Base-by-base conservation (phyloP, 2,113 vertebrate genomes). In the Leucosticte australis region DNA sequence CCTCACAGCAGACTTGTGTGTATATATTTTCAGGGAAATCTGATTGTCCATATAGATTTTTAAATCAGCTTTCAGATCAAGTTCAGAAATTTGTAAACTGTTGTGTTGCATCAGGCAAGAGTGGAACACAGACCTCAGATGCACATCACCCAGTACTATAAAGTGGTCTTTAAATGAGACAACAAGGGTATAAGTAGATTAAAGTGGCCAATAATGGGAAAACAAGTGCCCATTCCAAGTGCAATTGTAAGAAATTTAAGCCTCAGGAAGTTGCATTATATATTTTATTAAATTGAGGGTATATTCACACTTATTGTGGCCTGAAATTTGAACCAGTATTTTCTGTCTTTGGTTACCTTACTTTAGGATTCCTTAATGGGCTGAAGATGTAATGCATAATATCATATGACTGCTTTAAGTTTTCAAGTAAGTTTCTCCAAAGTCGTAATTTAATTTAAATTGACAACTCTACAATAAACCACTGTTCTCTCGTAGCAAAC, bases 261-360 rank as follows among this genome's bases (percentile, higher is more conserved):
- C 98, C 98, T 98, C 98, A 98, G 98, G 98, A 99, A 99, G 98
- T 98, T 98, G 98, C 98, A 98, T 99, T 99, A 99, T 98, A 98
- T 97, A 97, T 98, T 98, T 99, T 98, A 99, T 99, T 99, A 98
- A 99, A 99, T 99, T 99, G 99, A 98, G 98, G 97, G 98, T 98
- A 98, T 99, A 99, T 99, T 99, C 99, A 98, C 98, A 98, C 98
- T 98, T 98, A 98, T 86, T 98, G 97, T 98, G 98, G 98, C 96
- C 98, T 98, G 99, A 99, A 99, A 99, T 98, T 96, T 97, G 97
- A 99, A 98, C 98, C 98, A 98, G 96, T 99, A 98, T 99, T 99
- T 99, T 99, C 98, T 98, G 98, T 98, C 98, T 99, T 98, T 98
- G 98, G 98, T 98, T 99, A 98, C 98, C 98, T 98, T 98, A 98